Percentiles rank a stretch among this genome's conserved stretches.
Conservation (phyloP, 1,140 invertebrate genomes). For the Bombus difficillimus region DNA sequence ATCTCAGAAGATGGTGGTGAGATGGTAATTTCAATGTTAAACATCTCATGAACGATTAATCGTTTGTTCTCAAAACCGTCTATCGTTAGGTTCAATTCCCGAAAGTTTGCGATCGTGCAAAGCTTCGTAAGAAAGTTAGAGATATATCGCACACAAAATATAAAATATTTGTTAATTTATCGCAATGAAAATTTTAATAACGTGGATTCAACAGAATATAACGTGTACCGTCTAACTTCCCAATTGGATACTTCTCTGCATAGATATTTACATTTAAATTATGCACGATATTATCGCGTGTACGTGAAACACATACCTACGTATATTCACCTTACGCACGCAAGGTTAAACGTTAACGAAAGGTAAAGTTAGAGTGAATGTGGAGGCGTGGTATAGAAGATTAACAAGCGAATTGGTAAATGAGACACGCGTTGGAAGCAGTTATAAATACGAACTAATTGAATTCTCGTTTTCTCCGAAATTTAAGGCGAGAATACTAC, state of each 20-base stretch:
- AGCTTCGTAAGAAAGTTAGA: background rate
- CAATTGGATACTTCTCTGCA: no score
- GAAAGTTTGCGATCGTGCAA: background rate
- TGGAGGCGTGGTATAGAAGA: conserved; percentile 13
- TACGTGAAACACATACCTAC: no score
- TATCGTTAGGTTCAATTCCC: background rate
- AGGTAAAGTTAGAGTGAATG: background rate
- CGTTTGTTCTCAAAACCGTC: background rate
- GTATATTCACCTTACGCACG: conserved; percentile 3
- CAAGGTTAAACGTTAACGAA: background rate
- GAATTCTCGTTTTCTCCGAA: conserved; percentile 75
- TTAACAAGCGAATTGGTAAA: conserved; percentile 66
- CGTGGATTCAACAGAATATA: no score
- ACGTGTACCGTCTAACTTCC: background rate
- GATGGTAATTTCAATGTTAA: background rate
- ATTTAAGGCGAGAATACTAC: conserved; percentile 59
- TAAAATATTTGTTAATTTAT: background rate
- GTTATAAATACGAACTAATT: conserved; percentile 78
- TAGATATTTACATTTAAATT: conserved; percentile 10
- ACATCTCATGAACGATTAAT: background rate
- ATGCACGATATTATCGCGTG: background rate
- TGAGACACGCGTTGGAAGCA: conserved; percentile 48
- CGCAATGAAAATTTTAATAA: no score
- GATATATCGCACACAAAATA: background rate
- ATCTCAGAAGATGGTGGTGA: background rate